phyloP scores from a whole-genome alignment of 1,140 invertebrate genomes.

The Laupala kohalensis region DNA sequence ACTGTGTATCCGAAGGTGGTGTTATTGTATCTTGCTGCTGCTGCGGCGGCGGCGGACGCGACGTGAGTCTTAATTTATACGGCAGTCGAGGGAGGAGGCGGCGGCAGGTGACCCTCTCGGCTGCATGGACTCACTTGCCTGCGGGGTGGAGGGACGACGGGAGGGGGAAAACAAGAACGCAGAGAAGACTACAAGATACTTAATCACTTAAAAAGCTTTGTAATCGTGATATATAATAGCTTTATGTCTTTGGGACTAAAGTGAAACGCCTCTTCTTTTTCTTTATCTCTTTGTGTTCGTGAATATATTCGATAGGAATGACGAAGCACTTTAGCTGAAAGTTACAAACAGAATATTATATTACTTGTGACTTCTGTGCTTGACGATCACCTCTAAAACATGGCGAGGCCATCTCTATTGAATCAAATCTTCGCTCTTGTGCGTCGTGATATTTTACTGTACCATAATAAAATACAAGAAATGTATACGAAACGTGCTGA shows the following conservation, averaged over 20 bases:
- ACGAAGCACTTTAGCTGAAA: background rate
- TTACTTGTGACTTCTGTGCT: background rate
- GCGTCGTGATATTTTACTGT: too few species aligned
- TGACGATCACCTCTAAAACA: background rate
- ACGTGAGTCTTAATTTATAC: background rate
- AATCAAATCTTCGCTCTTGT: too few species aligned
- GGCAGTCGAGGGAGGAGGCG: too few species aligned
- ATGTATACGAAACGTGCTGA: too few species aligned
- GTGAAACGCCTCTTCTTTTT: background rate
- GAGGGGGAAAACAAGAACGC: background rate
- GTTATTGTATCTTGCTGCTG: background rate
- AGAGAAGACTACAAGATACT: background rate
- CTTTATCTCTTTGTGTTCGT: background rate
- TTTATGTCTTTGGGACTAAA: background rate
- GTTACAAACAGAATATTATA: background rate
- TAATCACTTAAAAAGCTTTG: background rate
- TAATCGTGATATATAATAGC: background rate
- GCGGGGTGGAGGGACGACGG: too few species aligned
- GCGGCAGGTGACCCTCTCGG: background rate
- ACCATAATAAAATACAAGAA: too few species aligned
- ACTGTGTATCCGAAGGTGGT: too few species aligned
- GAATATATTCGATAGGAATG: background rate
- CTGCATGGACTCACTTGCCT: background rate
- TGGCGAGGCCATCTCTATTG: too few species aligned
- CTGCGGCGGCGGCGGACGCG: background rate